These are phyloP conservation scores for Phortica okadai DNA, from an alignment of 2,888 invertebrate species.

Conservation along the genomic window DNA sequence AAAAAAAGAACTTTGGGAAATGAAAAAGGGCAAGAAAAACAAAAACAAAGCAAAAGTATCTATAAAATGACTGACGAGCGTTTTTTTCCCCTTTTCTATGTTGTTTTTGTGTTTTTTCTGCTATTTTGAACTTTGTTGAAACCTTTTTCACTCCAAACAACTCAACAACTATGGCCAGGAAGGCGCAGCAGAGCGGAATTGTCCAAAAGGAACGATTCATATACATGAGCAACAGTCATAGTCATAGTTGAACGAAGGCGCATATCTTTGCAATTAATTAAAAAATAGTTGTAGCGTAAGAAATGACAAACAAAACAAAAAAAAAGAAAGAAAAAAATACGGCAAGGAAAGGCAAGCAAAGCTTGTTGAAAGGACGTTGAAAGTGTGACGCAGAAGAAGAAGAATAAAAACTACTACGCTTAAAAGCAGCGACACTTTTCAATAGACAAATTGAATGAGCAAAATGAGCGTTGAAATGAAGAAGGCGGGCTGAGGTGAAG, in stretches of 20 bases:
- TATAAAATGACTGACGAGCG: neutral
- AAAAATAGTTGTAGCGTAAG: neutral
- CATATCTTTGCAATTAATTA: neutral
- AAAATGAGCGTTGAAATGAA: neutral
- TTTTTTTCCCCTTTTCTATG: neutral
- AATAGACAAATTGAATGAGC: neutral
- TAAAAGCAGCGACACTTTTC: slow-evolving; percentile 20
- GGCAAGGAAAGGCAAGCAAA: neutral
- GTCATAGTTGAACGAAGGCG: neutral
- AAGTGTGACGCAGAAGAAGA: no score
- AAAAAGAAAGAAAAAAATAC: neutral
- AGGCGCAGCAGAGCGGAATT: neutral
- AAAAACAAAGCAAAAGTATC: neutral
- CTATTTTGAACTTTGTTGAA: neutral
- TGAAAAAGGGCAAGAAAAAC: neutral
- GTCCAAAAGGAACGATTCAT: neutral
- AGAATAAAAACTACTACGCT: slow-evolving; percentile 9
- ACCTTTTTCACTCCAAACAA: neutral
- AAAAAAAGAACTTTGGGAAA: neutral
- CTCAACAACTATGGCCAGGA: neutral
- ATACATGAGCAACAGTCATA: neutral
- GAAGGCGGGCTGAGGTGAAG: no score
- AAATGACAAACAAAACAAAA: neutral
- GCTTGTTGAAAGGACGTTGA: no score
- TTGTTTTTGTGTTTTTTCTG: neutral